Evolutionary conservation across 1,140 invertebrate species (phyloP).

Genomic region (Drosophila nigromelanica): DNA sequence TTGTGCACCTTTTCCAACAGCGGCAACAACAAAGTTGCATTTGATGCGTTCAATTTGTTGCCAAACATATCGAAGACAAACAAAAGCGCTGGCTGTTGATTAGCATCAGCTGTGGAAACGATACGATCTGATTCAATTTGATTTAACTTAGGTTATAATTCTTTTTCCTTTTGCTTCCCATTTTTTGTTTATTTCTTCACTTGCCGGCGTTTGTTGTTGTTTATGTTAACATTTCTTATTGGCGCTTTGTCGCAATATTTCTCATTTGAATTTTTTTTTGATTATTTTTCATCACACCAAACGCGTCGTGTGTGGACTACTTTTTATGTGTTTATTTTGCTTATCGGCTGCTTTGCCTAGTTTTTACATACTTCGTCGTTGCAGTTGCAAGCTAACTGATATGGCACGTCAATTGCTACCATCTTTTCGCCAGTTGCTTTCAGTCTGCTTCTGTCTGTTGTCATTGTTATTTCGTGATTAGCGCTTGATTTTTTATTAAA

Average conservation of each 20-base stretch:
- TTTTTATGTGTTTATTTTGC: constrained; percentile 20
- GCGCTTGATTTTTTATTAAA: constrained; percentile 37
- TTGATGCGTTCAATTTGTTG: constrained; percentile 79
- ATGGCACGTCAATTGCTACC: background rate
- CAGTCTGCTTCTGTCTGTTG: constrained; percentile 12
- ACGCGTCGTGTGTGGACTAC: background rate
- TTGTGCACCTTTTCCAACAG: constrained; percentile 49
- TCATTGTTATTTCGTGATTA: constrained; percentile 41
- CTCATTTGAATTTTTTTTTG: constrained; percentile 66
- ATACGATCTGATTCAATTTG: constrained; percentile 51
- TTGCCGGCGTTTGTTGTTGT: constrained; percentile 63
- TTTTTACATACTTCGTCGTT: background rate
- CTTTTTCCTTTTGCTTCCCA: constrained; percentile 8
- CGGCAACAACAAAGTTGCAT: constrained; percentile 27
- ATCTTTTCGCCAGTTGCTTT: constrained; percentile 6
- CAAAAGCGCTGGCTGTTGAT: constrained; percentile 51
- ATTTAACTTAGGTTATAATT: constrained; percentile 40
- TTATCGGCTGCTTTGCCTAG: constrained; percentile 19
- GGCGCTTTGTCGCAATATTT: constrained; percentile 60
- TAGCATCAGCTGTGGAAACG: constrained; percentile 80
- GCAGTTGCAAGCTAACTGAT: constrained; percentile 28
- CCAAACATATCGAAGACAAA: constrained; percentile 75
- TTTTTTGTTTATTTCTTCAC: constrained; percentile 66
- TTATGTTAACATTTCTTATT: constrained; percentile 66
- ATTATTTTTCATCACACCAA: constrained; percentile 32